Evolutionary conservation across 2,888 invertebrate genomes (phyloP), one percentile per base, ranked within the genome.

Genomic region (Ormyrus nitidulus): DNA sequence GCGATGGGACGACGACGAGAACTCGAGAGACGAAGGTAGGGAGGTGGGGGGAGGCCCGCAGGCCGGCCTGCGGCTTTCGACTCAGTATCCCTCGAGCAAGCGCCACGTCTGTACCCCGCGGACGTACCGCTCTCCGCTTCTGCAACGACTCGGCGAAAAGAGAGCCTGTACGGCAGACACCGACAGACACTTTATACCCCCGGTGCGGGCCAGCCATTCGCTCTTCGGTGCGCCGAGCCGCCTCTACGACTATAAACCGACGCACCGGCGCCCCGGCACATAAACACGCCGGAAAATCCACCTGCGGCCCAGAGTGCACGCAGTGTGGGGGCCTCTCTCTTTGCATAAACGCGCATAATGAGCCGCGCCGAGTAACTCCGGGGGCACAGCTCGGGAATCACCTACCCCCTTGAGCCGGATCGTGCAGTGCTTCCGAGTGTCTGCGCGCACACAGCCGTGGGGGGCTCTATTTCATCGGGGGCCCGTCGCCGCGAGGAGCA

Each of bases 81-180:
- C 87, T 90, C 90, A 90, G 90, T 90, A 88, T 90, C 89, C 91
- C 91, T 89, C 90, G 90, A 89, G 90, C 90, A 89, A 92, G 90
- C 90, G 91, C 89, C 89, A 88, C 88, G 89, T 88, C 87, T 88
- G 89, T 91, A 91, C 89, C 91, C 91, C 89, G 90, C 84, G 86
- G 85, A 87, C 83, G 77, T 13, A 13, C 70, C 13, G 80, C 69
- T 53, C 34, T 34, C 68, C 73, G 71, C 34, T 51, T 10, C 85
- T 83, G 81, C 83, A 73, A 74, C 62, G 83, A 79, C 70, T 79
- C 34, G 34, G 34, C 34, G 34, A 34, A 34, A 34, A 34, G 34
- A 34, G 34, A 34, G 34, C 77, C 77, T 70, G 71, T 64, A 72
- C 76, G 69, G 34, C 34, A 34, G 34, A 34, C 74, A 74, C 77